Evolutionary conservation across 2,113 vertebrate genomes (phyloP).

Genomic region (Rhinopomastus cyanomelas): DNA sequence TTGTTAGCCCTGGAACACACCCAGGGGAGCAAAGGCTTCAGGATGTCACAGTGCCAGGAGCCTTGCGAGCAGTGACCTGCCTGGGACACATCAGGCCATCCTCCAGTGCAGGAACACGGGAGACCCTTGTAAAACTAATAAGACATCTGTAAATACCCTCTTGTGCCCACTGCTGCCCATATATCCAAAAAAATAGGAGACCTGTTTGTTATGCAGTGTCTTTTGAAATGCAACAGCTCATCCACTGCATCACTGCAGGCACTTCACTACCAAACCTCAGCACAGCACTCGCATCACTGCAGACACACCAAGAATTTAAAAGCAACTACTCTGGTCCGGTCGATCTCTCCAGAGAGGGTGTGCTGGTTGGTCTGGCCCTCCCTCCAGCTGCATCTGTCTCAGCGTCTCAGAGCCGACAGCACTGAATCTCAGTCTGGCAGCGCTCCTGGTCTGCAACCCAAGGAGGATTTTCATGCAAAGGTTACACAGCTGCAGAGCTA

Average conservation of each 20-base stretch:
- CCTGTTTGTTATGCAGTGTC: neutral
- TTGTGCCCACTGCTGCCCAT: neutral
- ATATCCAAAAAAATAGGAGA: neutral
- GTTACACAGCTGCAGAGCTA: constrained; percentile 6
- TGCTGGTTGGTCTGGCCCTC: neutral
- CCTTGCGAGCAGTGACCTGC: neutral
- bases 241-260: neutral
- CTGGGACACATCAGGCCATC: neutral
- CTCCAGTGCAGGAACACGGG: neutral
- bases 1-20: neutral
- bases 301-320: neutral
- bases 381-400: neutral
- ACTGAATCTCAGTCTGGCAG: neutral
- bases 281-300: neutral
- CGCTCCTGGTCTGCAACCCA: neutral
- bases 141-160: neutral
- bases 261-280: neutral
- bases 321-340: neutral
- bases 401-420: fast-evolving
- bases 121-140: neutral
- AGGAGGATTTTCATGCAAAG: constrained; percentile 1
- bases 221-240: neutral
- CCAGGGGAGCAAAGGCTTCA: neutral
- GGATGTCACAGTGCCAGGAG: neutral
- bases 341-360: neutral